Evolutionary conservation across 2,113 vertebrate species (phyloP), one percentile per base, ranked within the genome.

Genomic region (Dicrurus megarhynchus): DNA sequence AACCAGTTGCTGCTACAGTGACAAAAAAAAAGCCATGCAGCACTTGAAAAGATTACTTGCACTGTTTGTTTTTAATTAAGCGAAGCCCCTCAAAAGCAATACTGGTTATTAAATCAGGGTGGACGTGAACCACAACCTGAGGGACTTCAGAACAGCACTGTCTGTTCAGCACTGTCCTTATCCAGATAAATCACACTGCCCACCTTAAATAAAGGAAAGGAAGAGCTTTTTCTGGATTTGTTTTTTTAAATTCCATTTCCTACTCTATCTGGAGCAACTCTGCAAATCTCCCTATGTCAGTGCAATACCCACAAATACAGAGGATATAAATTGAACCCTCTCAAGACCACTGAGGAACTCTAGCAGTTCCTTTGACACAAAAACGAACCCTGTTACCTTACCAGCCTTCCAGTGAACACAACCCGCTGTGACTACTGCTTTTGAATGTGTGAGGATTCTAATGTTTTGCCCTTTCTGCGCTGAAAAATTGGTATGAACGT

Each of bases 11-110:
- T 49, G 55, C 59, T 50, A 33, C 10, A 1, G 33, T 8, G 56
- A 52, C 23, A 52, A 24, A 44, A 44, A n/a, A 47, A 39, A 53
- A 9, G 30, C 28, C 22, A n/a, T 44, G 24, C 55, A 35, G 55
- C 14, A 24, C 76, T 67, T 19, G 3, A 9, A 53, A 78, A 83
- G 22, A 71, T 63, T 5, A 63, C 35, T 56, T 21, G 35, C 0
- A 0, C 32, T 79, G 65, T 30, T 77, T 56, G 33, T 11, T 87
- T 84, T 68, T 84, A 84, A 89, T 94, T 69, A 95, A 91, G 61
- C 1, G 0, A 89, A 76, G 61, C 44, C 65, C 44, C 49, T 59
- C 12, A 0, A 41, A 90, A 90, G n/a, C 17, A 89, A 90, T 11
- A 26, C 13, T n/a, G 55, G 30, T 89, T 67, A 81, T 67, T 90